These are phyloP conservation scores for Drosophila lini DNA, from an alignment of 1,140 invertebrate genomes.

Conservation along the genomic window DNA sequence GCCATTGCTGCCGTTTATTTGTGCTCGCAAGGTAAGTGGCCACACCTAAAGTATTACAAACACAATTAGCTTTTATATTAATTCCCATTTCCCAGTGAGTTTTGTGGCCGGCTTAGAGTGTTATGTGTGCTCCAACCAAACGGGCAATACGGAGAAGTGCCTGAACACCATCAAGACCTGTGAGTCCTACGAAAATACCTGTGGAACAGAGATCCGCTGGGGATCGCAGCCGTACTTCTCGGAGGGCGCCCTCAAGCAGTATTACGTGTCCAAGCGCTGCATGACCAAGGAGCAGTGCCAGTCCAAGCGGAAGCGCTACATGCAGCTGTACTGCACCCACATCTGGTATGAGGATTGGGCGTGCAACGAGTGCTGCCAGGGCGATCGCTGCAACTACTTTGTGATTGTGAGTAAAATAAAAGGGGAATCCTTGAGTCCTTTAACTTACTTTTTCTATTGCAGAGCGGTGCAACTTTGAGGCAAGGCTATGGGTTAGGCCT, in stretches of 20 bases:
- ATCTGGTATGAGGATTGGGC: slow-evolving; percentile 99
- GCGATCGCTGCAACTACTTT: slow-evolving; percentile 98
- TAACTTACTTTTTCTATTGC: slow-evolving; percentile 6
- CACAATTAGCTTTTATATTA: background rate
- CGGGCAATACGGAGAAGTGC: slow-evolving; percentile 97
- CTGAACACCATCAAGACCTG: slow-evolving; percentile 96
- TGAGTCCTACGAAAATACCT: slow-evolving; percentile 93
- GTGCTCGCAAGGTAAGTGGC: slow-evolving; percentile 61
- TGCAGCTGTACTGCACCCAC: slow-evolving; percentile 92
- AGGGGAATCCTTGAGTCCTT: too few relatives aligned
- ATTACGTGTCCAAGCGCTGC: slow-evolving; percentile 97
- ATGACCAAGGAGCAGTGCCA: slow-evolving; percentile 92
- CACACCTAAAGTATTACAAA: slow-evolving; percentile 56
- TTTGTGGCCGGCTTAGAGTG: slow-evolving; percentile 92
- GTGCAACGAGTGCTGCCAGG: slow-evolving; percentile 98
- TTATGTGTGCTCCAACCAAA: slow-evolving; percentile 97
- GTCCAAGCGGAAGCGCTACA: slow-evolving; percentile 87
- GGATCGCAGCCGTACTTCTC: slow-evolving; percentile 98
- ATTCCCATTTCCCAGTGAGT: slow-evolving; percentile 53
- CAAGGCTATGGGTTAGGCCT: background rate
- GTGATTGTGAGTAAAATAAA: slow-evolving; percentile 92
- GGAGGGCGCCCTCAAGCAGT: slow-evolving; percentile 96
- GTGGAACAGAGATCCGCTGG: slow-evolving; percentile 95
- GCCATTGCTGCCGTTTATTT: slow-evolving; percentile 58
- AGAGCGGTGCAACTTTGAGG: slow-evolving; percentile 50